Evolutionary conservation across 2,113 vertebrate species (phyloP).

Genomic region (Sitta europaea): DNA sequence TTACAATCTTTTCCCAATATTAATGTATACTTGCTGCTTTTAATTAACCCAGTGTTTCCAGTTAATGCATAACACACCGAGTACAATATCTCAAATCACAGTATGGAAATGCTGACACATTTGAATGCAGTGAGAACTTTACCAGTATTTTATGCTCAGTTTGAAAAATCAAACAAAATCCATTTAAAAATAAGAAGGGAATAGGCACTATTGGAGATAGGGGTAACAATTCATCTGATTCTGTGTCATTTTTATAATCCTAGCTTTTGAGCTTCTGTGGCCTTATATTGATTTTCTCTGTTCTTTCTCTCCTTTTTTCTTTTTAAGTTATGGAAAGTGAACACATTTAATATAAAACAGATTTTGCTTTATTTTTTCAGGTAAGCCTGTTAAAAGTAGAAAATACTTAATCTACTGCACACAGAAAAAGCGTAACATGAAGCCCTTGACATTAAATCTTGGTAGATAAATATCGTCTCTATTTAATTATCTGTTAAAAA

Average conservation of each 20-base stretch:
- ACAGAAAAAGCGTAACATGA: not conserved
- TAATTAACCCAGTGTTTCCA: not conserved
- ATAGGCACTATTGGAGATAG: not conserved
- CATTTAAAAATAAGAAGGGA: not conserved
- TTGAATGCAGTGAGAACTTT: not conserved
- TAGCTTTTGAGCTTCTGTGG: conserved; percentile 9
- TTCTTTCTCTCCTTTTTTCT: not conserved
- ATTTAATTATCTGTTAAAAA: conserved; percentile 32
- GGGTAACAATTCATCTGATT: not conserved
- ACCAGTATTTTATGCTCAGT: not conserved
- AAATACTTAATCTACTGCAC: conserved; percentile 6
- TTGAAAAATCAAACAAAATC: not conserved
- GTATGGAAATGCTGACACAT: not conserved
- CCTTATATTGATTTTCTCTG: conserved; percentile 22
- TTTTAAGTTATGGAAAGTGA: conserved; percentile 24
- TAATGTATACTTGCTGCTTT: not conserved
- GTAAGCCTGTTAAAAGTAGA: conserved; percentile 41
- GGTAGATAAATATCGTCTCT: conserved; percentile 20
- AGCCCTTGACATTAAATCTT: conserved; percentile 37
- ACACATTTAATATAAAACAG: conserved; percentile 49
- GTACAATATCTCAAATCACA: not conserved
- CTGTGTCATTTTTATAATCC: conserved; percentile 24
- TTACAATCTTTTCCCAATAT: not conserved
- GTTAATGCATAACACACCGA: not conserved
- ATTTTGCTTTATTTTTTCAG: conserved; percentile 50